Evolutionary conservation across 2,888 invertebrate genomes (phyloP), one percentile per base, ranked within the genome.

Genomic region (Xanthorhoe spadicearia): DNA sequence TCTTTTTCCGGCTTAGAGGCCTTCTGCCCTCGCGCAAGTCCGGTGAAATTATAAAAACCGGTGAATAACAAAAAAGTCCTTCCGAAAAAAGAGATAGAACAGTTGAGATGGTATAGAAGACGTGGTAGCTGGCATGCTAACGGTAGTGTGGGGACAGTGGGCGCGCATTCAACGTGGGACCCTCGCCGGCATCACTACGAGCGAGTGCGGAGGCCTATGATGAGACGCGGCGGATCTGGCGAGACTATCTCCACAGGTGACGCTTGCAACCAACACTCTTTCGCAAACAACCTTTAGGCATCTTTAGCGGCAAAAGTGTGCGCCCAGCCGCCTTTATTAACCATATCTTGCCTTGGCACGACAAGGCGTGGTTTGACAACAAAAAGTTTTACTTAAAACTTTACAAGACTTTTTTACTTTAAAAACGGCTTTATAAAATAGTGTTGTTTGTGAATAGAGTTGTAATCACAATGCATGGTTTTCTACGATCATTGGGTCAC

Each of bases 101-200:
- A 43, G 55, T 55, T 79, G 78, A 77, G 80, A 78, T 76, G 75
- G 75, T 80, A 74, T 49, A 50, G 35, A 73, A 73, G 70, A 62
- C 69, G 46, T 18, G 18, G 50, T 51, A 52, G 23, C 35, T 70
- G 74, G 96, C 96, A 96, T 95, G 92, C 90, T 92, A 89, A 89
- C 86, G 72, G 86, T 88, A 87, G 89, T 89, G 72, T 87, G 86
- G 90, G n/a, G 90, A 82, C 88, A 92, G 93, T 93, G 92, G 92
- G 92, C 81, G 90, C 90, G 79, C 91, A 91, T 92, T 96, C 97
- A 62, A 97, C 97, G 85, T 97, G 97, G 97, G 97, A 97, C 93
- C 97, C 97, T 76, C 94, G 97, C 74, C 94, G 97, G 65, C 97
- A 97, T 86, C 96, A 97, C 94, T 97, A 97, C 93, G 97, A 97